phyloP scores from a whole-genome alignment of 2,113 vertebrate species.

The Lynx canadensis region DNA sequence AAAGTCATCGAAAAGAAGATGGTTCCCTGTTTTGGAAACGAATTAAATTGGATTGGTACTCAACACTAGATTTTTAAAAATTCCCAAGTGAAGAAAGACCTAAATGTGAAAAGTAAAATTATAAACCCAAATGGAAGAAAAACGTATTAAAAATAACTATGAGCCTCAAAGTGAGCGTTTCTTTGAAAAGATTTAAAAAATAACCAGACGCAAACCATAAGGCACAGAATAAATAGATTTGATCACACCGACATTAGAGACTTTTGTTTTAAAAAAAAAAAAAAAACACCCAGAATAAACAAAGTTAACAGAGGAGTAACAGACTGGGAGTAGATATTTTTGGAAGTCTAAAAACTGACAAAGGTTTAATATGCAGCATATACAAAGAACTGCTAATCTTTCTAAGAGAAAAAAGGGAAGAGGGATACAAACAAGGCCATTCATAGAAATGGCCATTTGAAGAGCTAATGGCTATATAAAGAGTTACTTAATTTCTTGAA shows the following conservation, averaged over 20 bases:
- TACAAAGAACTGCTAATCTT: neutral
- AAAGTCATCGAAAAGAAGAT: neutral
- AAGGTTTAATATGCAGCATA: conserved; percentile 3
- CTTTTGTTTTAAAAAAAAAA: neutral
- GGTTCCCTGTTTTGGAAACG: neutral
- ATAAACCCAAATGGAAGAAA: conserved; percentile 37
- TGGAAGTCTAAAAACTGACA: neutral
- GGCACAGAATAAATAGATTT: conserved; percentile 12
- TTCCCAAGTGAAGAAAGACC: neutral
- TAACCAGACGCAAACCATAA: neutral
- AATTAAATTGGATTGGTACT: neutral
- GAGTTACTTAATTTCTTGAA: conserved; percentile 6
- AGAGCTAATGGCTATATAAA: neutral
- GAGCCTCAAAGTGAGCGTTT: conserved; percentile 42
- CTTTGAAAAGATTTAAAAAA: conserved; percentile 21
- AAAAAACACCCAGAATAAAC: neutral
- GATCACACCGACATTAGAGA: neutral
- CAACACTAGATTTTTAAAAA: neutral
- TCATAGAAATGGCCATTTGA: conserved; percentile 26
- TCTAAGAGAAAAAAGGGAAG: neutral
- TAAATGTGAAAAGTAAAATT: conserved; percentile 42
- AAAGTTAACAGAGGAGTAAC: conserved; percentile 18
- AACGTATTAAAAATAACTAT: conserved; percentile 43
- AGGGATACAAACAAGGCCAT: neutral
- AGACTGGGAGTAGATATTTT: neutral